Conservation (phyloP, 37 sponge, comb jelly and placozoan species). For the Geodia barretti region DNA sequence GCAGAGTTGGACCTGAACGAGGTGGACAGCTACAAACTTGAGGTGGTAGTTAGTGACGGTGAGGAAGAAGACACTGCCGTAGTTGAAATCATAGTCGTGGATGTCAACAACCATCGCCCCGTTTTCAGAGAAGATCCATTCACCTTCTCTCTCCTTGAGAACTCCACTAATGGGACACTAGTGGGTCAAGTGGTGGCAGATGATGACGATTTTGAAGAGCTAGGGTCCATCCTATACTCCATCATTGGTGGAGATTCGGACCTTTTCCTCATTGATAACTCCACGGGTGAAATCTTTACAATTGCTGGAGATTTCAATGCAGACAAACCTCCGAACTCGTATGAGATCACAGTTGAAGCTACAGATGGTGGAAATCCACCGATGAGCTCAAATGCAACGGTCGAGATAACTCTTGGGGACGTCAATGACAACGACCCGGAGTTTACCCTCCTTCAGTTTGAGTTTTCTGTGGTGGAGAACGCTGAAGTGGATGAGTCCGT, state of each 20-base stretch:
- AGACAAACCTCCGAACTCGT: conserved; percentile 21
- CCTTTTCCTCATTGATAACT: conserved; percentile 28
- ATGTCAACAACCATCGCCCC: conserved; percentile 64
- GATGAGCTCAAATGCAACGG: not conserved
- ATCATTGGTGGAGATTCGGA: conserved; percentile 9
- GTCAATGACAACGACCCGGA: conserved; percentile 77
- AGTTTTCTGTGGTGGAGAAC: not conserved
- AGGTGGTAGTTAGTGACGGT: conserved; percentile 53
- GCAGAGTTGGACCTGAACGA: conserved; percentile 1
- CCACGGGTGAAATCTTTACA: conserved; percentile 39
- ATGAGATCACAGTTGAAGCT: conserved; percentile 17
- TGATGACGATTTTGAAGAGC: conserved; percentile 24
- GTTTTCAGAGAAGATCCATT: conserved; percentile 34
- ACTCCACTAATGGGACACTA: conserved; percentile 27
- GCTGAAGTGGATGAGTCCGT: not conserved
- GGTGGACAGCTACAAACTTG: conserved; percentile 20
- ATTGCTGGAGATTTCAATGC: conserved; percentile 13
- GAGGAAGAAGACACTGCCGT: conserved; percentile 10
- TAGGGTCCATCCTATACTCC: conserved; percentile 7
- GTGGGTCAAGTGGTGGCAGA: conserved; percentile 45
- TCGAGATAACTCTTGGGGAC: conserved; percentile 52
- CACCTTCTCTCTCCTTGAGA: conserved; percentile 34
- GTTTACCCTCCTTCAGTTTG: conserved; percentile 10
- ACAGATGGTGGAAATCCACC: conserved; percentile 4
- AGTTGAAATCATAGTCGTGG: conserved; percentile 16